Evolutionary conservation across 1,140 invertebrate genomes (phyloP), one percentile per base, ranked within the genome.

Genomic region (Drosophila punjabiensis): DNA sequence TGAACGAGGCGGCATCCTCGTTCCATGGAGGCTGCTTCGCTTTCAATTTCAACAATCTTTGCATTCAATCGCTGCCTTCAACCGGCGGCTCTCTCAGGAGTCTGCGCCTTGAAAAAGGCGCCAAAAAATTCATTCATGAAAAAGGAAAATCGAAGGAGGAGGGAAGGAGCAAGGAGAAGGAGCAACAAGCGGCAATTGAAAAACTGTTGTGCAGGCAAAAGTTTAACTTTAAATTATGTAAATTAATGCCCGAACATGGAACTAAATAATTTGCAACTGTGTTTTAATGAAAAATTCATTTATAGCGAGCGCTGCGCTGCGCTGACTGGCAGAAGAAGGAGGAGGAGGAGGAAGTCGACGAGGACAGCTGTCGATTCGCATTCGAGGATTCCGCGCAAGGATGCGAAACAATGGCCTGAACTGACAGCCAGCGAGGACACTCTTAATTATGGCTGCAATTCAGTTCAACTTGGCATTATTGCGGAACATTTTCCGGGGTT

Each of bases 211-310:
- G 56, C 56, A 33, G 41, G 53, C 55, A 50, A 69, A 85, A 85
- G 78, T 85, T 87, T 69, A 79, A 89, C 77, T 89, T 88, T 89
- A 89, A 90, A 89, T 85, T 89, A 89, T 89, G 86, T 62, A 89
- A 89, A 89, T 89, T 82, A 90, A 90, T 85, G 81, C 86, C 75
- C 86, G 5, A 89, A 68, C 86, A 85, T 79, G 81, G 66, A 90
- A 85, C 85, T 89, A 89, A 89, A 89, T 90, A 90, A 89, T 89
- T 89, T 90, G 85, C 85, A 82, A 89, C 85, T 79, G 86, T 85
- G 81, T 90, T 80, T 71, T 89, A 88, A 88, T 88, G 75, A 81
- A 90, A 88, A 71, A 88, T 89, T 89, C 85, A 88, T 88, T 88
- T 89, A 88, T 76, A 37, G 24, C 37, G 24, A 24, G 24, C 24